These are phyloP conservation scores for Zosterops japonicus DNA, from an alignment of 2,113 vertebrate genomes.

Conservation along the genomic window DNA sequence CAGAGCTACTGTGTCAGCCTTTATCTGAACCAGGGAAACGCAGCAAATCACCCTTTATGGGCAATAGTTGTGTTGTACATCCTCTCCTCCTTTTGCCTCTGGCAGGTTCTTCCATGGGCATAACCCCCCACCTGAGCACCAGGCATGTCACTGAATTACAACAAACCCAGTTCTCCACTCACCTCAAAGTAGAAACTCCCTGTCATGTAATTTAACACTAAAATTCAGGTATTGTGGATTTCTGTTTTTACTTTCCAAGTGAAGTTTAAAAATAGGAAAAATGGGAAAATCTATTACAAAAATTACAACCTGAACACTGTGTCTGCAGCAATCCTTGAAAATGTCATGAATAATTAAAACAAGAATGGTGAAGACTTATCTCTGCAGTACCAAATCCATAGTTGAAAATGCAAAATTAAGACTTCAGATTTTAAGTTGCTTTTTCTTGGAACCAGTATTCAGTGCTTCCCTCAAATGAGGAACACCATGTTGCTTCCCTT, in stretches of 20 bases:
- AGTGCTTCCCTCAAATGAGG: background rate
- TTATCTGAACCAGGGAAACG: background rate
- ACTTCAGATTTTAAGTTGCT: background rate
- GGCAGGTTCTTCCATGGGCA: background rate
- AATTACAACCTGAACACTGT: background rate
- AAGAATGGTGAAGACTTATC: background rate
- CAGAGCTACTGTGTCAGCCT: background rate
- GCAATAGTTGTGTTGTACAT: fast-evolving
- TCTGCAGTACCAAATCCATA: background rate
- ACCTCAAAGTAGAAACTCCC: background rate
- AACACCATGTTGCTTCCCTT: background rate
- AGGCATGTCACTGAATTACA: background rate
- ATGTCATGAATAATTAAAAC: background rate
- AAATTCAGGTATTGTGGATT: background rate
- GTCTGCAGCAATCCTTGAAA: background rate
- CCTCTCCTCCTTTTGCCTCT: background rate
- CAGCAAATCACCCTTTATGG: background rate
- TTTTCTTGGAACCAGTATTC: background rate
- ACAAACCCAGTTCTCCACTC: background rate
- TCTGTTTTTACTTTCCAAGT: background rate
- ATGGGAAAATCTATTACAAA: background rate
- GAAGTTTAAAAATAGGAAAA: background rate
- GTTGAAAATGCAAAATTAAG: background rate
- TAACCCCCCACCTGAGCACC: background rate
- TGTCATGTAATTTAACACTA: background rate